Conservation (phyloP, 2,888 invertebrate genomes). For the Nephrotoma appendiculata region DNA sequence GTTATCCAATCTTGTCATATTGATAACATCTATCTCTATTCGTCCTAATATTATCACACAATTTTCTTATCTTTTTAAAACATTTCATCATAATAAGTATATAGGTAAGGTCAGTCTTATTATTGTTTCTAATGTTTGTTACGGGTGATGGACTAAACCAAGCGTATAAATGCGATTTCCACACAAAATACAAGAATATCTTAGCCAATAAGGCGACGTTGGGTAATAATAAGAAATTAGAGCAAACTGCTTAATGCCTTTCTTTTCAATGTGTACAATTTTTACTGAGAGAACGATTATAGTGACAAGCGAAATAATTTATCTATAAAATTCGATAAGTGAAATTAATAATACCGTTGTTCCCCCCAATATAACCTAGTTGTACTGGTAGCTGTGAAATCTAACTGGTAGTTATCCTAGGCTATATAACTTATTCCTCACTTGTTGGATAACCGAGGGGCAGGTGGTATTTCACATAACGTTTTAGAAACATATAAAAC, state of each 20-base stretch:
- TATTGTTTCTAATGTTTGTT: neutral
- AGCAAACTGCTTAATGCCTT: neutral
- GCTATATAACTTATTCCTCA: too few species aligned
- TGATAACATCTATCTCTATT: neutral
- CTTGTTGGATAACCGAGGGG: too few species aligned
- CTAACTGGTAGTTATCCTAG: too few species aligned
- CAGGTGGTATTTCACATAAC: too few species aligned
- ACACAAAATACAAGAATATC: neutral
- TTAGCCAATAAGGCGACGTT: neutral
- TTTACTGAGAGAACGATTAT: neutral
- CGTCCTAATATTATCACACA: neutral
- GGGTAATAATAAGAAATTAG: neutral
- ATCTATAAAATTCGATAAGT: neutral
- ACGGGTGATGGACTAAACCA: neutral
- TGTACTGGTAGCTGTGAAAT: too few species aligned
- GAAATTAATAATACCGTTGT: too few species aligned
- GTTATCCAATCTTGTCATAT: neutral
- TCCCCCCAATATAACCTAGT: too few species aligned
- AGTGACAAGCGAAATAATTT: neutral
- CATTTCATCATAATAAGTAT: neutral
- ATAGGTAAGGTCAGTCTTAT: neutral
- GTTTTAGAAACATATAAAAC: too few species aligned
- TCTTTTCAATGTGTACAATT: neutral
- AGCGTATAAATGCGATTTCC: neutral
- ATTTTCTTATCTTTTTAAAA: neutral